phyloP scores from a whole-genome alignment of 2,113 vertebrate genomes.

The Tupaia chinensis region DNA sequence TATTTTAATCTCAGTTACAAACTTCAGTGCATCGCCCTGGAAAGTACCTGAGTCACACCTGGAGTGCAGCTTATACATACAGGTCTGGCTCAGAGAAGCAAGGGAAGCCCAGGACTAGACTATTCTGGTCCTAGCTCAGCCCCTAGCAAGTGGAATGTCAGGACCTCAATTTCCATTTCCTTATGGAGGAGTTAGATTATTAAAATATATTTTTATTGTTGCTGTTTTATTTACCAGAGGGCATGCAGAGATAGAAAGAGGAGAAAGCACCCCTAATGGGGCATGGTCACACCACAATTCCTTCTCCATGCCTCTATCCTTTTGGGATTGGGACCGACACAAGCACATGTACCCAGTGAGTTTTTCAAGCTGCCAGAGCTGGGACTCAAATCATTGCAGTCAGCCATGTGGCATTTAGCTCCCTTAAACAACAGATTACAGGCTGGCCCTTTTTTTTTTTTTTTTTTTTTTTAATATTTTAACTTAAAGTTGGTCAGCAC shows the following conservation, averaged over 20 bases:
- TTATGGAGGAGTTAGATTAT: neutral
- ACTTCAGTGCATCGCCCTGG: neutral
- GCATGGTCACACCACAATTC: no score
- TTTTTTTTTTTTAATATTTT: neutral
- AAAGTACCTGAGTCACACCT: neutral
- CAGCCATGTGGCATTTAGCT: no score
- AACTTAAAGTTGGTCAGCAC: constrained; percentile 23
- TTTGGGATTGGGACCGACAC: no score
- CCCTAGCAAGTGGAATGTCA: neutral
- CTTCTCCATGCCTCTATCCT: no score
- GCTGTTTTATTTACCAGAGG: no score
- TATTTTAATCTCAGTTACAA: neutral
- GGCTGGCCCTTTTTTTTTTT: no score
- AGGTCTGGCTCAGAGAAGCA: neutral
- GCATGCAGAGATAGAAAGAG: no score
- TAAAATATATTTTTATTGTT: neutral
- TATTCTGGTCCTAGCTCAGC: neutral
- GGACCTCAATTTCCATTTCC: neutral
- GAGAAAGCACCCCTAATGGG: no score
- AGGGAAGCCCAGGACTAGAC: neutral
- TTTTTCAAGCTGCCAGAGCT: no score
- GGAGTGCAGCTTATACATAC: neutral
- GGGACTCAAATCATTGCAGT: no score
- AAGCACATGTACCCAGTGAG: no score
- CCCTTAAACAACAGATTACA: no score